These are phyloP conservation scores for Xanthia icteritia DNA, from an alignment of 2,888 invertebrate species.

Conservation along the genomic window DNA sequence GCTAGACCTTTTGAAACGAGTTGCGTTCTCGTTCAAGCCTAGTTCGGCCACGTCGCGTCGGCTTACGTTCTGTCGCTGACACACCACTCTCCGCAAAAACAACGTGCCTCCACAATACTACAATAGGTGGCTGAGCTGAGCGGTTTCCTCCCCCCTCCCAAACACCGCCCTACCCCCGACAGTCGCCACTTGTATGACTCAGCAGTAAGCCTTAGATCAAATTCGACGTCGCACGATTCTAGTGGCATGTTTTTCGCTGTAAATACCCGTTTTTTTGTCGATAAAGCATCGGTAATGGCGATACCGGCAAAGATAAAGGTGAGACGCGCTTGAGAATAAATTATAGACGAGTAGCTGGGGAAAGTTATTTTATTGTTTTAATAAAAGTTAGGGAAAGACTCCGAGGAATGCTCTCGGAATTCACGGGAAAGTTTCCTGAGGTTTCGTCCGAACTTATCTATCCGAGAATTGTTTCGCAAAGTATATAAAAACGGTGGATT, in stretches of 20 bases:
- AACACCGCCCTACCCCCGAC: conserved; percentile 67
- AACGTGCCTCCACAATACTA: conserved; percentile 86
- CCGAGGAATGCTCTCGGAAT: conserved; percentile 62
- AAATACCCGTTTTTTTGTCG: conserved; percentile 78
- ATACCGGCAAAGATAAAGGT: conserved; percentile 80
- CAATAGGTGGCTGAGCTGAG: conserved; percentile 87
- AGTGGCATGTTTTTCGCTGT: conserved; percentile 85
- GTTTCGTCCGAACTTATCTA: conserved; percentile 67
- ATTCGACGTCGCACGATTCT: conserved; percentile 84
- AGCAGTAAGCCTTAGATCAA: conserved; percentile 86
- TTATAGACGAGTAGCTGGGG: conserved; percentile 67
- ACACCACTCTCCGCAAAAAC: conserved; percentile 86
- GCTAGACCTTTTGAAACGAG: conserved; percentile 74
- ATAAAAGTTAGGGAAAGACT: conserved; percentile 74
- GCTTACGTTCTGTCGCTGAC: conserved; percentile 82
- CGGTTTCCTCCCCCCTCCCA: conserved; percentile 76
- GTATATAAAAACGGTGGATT: conserved; percentile 58
- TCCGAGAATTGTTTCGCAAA: conserved; percentile 69
- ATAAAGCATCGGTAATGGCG: conserved; percentile 82
- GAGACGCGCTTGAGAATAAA: conserved; percentile 73
- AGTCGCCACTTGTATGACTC: conserved; percentile 85
- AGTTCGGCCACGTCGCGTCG: conserved; percentile 75
- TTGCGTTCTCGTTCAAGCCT: conserved; percentile 73
- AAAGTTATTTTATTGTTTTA: conserved; percentile 77
- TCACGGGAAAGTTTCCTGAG: conserved; percentile 68